phyloP scores from a whole-genome alignment of 1,140 invertebrate species.

The Camponotus vicinus region DNA sequence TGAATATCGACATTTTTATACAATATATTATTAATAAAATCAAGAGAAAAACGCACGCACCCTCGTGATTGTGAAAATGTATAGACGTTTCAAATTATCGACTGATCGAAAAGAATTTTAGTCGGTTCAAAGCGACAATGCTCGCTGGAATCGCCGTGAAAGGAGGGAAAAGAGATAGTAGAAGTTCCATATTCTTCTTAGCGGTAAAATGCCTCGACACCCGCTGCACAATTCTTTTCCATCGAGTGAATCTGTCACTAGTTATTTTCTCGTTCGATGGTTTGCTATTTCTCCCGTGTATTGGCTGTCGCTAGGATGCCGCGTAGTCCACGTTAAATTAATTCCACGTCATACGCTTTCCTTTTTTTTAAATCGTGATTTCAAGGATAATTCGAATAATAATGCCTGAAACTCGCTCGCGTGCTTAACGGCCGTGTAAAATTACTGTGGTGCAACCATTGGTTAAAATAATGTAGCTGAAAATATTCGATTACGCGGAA shows the following conservation, averaged over 20 bases:
- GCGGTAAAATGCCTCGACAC: conserved; percentile 36
- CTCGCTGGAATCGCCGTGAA: conserved; percentile 57
- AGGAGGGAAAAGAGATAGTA: conserved; percentile 21
- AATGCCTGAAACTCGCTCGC: background rate
- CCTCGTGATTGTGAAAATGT: background rate
- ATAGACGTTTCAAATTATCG: conserved; percentile 7
- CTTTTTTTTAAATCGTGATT: conserved; percentile 14
- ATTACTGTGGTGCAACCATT: background rate
- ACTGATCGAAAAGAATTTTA: conserved; percentile 54
- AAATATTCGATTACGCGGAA: conserved; percentile 30
- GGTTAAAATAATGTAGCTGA: conserved; percentile 32
- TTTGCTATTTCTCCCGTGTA: conserved; percentile 37
- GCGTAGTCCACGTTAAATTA: conserved; percentile 32
- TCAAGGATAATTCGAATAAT: background rate
- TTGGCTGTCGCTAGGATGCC: background rate
- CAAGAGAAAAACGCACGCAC: background rate
- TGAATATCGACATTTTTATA: background rate
- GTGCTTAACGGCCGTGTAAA: background rate
- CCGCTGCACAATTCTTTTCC: conserved; percentile 49
- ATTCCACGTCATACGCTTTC: conserved; percentile 17
- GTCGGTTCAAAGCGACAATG: conserved; percentile 39
- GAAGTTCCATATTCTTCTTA: conserved; percentile 58
- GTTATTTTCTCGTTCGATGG: conserved; percentile 54
- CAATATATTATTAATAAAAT: background rate
- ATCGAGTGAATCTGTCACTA: conserved; percentile 57